Conservation (phyloP, 2,113 vertebrate genomes). For the Cebus imitator region DNA sequence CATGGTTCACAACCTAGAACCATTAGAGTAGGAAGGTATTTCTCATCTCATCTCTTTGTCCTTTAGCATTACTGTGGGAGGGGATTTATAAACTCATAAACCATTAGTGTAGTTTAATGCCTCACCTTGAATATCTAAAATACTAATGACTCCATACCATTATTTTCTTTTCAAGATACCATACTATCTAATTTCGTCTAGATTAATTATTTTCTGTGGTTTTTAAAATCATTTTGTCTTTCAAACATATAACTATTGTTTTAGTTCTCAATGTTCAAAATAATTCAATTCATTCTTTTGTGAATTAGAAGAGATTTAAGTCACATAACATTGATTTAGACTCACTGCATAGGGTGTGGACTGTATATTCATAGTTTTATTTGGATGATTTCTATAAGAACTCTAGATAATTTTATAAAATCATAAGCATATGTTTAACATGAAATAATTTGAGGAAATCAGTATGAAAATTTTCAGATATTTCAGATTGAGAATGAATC, state of each 20-base stretch:
- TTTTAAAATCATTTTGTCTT: neutral
- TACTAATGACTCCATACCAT: neutral
- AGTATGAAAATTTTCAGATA: neutral
- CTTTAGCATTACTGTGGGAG: neutral
- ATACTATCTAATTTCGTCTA: neutral
- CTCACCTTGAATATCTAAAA: neutral
- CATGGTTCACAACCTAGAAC: neutral
- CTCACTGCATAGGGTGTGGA: neutral
- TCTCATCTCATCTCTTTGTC: neutral
- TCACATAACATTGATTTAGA: neutral
- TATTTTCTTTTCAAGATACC: neutral
- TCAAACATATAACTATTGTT: neutral
- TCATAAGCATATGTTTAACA: neutral
- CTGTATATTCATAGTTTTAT: neutral
- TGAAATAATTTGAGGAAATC: neutral
- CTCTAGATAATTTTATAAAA: neutral
- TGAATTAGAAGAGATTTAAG: neutral
- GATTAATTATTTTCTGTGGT: neutral
- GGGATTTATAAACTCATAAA: neutral
- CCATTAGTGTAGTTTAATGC: neutral
- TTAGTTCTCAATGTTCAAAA: neutral
- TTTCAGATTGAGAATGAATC: neutral
- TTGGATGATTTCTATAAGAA: neutral
- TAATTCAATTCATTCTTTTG: neutral
- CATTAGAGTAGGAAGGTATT: neutral